Conservation (phyloP, 2,113 vertebrate genomes). For the Nothobranchius kuhntae region DNA sequence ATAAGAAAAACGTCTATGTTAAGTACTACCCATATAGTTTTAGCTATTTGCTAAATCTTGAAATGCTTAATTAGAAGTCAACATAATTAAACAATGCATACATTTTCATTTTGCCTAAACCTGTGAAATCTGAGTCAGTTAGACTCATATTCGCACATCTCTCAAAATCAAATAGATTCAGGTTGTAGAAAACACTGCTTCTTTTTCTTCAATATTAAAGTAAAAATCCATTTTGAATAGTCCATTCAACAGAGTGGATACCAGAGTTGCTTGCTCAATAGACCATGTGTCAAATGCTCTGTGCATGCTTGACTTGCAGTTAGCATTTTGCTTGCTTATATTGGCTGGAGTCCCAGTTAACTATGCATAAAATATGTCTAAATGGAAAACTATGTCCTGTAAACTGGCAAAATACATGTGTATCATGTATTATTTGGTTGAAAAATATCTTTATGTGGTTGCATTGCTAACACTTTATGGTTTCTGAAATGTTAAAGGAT, state of each 20-base stretch:
- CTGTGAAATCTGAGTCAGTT: not conserved
- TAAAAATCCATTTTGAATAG: not conserved
- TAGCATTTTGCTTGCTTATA: constrained; percentile 1
- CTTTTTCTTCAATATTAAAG: not conserved
- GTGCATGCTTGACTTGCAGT: constrained; percentile 8
- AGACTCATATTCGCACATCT: not conserved
- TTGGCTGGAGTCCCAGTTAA: not conserved
- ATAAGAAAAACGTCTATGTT: not conserved
- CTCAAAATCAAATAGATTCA: not conserved
- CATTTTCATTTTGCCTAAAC: not conserved
- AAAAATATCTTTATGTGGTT: not conserved
- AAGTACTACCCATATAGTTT: not conserved
- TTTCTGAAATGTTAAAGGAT: not conserved
- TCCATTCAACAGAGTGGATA: not conserved
- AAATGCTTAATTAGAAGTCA: too few species aligned
- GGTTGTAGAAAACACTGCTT: not conserved
- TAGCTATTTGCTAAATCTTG: too few species aligned
- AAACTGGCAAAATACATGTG: not conserved
- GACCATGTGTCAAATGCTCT: constrained; percentile 12
- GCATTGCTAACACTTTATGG: not conserved
- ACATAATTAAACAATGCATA: not conserved
- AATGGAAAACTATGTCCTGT: not conserved
- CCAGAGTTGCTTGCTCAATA: not conserved
- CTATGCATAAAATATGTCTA: not conserved
- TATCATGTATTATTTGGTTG: not conserved